phyloP scores from a whole-genome alignment of 2,113 vertebrate species.

The Trochalopteron elliotii region DNA sequence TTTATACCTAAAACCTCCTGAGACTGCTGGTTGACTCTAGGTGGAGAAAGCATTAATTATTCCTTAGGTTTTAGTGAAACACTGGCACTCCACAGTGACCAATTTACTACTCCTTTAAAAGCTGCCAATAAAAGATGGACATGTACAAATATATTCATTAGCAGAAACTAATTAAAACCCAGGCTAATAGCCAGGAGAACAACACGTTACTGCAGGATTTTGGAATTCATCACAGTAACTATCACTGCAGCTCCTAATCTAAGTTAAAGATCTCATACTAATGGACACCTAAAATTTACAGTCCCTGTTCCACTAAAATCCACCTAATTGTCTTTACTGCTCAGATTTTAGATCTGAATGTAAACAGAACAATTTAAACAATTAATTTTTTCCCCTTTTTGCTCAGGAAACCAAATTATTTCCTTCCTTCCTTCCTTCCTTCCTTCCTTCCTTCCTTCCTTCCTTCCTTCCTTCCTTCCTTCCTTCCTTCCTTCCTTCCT shows the following conservation, averaged over 20 bases:
- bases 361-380: neutral
- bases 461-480: neutral
- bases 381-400: neutral
- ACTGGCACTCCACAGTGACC: neutral
- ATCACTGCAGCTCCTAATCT: neutral
- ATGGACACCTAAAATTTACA: neutral
- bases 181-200: conserved; percentile 19
- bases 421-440: neutral
- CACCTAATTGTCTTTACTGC: neutral
- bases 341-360: neutral
- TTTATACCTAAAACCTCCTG: neutral
- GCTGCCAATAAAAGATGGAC: conserved; percentile 23
- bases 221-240: neutral
- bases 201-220: neutral
- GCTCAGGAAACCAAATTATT: neutral
- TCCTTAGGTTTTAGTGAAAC: conserved; percentile 18
- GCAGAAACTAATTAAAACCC: conserved; percentile 42
- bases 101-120: conserved; percentile 15
- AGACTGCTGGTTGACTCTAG: conserved; percentile 18
- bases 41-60: conserved; percentile 50
- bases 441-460: neutral
- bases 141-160: conserved; percentile 49
- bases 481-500: neutral
- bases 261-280: neutral
- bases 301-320: neutral